A percentile compares a stretch with the other conserved stretches of the same genome.
Conservation (phyloP, 1,140 invertebrate species). For the Achroia grisella region DNA sequence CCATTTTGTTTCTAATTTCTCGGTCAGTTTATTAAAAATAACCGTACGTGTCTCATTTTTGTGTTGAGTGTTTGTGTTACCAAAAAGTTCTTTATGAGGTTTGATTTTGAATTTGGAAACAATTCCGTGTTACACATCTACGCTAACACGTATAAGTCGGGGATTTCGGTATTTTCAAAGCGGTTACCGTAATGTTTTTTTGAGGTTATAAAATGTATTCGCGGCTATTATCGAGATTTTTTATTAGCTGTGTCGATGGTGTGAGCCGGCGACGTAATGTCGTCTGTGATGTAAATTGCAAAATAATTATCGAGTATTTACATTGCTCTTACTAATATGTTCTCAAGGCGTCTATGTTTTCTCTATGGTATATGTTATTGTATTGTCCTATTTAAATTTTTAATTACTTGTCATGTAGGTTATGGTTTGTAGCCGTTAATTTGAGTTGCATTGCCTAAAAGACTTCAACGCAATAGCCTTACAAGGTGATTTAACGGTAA, state of each 20-base stretch:
- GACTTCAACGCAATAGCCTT: slow-evolving; percentile 30
- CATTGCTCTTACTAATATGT: slow-evolving; percentile 23
- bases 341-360: slow-evolving; percentile 14
- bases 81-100: slow-evolving; percentile 34
- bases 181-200: slow-evolving; percentile 26
- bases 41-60: slow-evolving; percentile 40
- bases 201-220: slow-evolving; percentile 42
- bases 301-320: slow-evolving; percentile 42
- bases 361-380: slow-evolving; percentile 9
- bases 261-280: slow-evolving; percentile 24
- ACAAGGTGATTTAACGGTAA: not conserved
- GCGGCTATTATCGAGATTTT: slow-evolving; percentile 28
- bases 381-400: slow-evolving; percentile 3
- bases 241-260: slow-evolving; percentile 8
- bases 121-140: slow-evolving; percentile 3
- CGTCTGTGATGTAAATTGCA: slow-evolving; percentile 44
- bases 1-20: slow-evolving; percentile 44
- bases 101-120: slow-evolving; percentile 19
- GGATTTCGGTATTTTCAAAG: slow-evolving; percentile 46
- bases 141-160: slow-evolving; percentile 7
- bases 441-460: slow-evolving; percentile 27
- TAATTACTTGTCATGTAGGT: slow-evolving; percentile 6
- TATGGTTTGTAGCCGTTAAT: slow-evolving; percentile 30
- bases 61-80: slow-evolving; percentile 33
- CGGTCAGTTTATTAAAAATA: slow-evolving; percentile 47